A percentile compares a stretch with the other conserved stretches of the same genome.
phyloP scores from a whole-genome alignment of 2,113 vertebrate genomes.

The Labeo catla region DNA sequence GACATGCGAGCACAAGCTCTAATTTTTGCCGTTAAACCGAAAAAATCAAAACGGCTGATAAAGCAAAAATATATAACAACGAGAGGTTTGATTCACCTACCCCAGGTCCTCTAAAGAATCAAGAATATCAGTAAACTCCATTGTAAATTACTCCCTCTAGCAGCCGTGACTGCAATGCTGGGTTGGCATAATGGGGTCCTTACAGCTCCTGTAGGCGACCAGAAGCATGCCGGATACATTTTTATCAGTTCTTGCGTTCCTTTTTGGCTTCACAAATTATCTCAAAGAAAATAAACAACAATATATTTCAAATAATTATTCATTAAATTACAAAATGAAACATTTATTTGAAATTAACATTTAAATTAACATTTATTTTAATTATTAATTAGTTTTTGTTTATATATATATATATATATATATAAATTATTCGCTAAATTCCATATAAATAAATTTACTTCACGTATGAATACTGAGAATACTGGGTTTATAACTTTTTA shows the following conservation, averaged over 20 bases:
- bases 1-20: not conserved
- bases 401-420: no score
- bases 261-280: not conserved
- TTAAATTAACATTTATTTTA: no score
- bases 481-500: no score
- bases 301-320: not conserved
- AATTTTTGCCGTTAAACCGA: not conserved
- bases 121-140: slow-evolving; percentile 48
- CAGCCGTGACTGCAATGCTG: slow-evolving; percentile 31
- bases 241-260: not conserved
- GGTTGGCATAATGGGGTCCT: slow-evolving; percentile 52
- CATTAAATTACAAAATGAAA: not conserved
- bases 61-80: not conserved
- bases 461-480: not conserved
- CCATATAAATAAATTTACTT: not conserved
- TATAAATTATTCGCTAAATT: not conserved
- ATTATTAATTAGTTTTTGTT: not conserved
- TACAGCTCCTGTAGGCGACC: slow-evolving; percentile 3
- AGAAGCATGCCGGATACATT: slow-evolving; percentile 4
- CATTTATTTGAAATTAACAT: not conserved
- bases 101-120: slow-evolving; percentile 58
- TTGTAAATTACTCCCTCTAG: not conserved
- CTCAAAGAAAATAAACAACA: not conserved
- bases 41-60: not conserved
- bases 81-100: not conserved